Conservation (phyloP, 1,140 invertebrate species). For the Himalopsyche phryganea region DNA sequence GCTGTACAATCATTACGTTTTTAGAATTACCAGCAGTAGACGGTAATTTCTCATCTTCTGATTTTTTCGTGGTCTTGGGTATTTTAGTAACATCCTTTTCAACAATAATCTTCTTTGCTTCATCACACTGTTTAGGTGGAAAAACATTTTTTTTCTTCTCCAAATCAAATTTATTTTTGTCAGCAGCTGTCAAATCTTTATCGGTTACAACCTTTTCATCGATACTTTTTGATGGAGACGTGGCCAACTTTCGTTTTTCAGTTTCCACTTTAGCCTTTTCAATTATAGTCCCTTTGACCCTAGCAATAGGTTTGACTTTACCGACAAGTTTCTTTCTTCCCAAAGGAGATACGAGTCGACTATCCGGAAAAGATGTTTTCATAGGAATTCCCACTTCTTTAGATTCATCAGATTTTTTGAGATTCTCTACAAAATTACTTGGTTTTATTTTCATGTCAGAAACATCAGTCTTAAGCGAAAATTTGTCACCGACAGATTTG, state of each 20-base stretch:
- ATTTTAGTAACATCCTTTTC: slow-evolving; percentile 18
- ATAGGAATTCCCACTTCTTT: slow-evolving; percentile 13
- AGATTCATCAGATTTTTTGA: no score
- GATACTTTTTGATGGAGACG: slow-evolving; percentile 13
- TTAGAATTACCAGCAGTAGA: slow-evolving; percentile 3
- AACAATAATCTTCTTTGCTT: slow-evolving; percentile 15
- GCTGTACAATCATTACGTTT: slow-evolving; percentile 8
- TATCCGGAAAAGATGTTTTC: slow-evolving; percentile 26
- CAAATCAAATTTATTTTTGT: slow-evolving; percentile 17
- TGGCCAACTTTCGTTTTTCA: slow-evolving; percentile 42
- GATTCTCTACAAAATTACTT: no score
- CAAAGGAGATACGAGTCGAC: slow-evolving; percentile 22
- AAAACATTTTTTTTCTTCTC: slow-evolving; percentile 24
- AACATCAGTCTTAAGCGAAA: not conserved
- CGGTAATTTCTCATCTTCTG: slow-evolving; percentile 6
- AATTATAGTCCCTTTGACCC: slow-evolving; percentile 52
- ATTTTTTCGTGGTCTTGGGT: slow-evolving; percentile 16
- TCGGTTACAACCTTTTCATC: slow-evolving; percentile 15
- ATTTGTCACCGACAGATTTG: slow-evolving; percentile 11
- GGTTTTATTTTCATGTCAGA: not conserved
- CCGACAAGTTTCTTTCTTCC: slow-evolving; percentile 44
- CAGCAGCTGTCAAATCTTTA: not conserved
- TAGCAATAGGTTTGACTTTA: slow-evolving; percentile 48
- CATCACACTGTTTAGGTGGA: slow-evolving; percentile 15
- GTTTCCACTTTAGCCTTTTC: slow-evolving; percentile 46